Conservation (phyloP, 2,113 vertebrate genomes). For the Camarhynchus parvulus region DNA sequence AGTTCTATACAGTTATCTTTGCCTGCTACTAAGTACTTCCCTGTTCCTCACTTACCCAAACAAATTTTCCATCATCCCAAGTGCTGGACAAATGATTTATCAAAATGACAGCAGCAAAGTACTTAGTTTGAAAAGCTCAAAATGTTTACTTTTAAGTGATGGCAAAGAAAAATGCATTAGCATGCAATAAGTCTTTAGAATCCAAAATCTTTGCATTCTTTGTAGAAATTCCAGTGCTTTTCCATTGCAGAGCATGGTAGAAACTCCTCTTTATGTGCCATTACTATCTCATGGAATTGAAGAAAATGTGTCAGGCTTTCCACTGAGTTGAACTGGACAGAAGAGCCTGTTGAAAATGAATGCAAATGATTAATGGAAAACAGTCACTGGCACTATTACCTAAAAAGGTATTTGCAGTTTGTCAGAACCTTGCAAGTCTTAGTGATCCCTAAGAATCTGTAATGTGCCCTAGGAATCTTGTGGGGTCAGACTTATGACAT, state of each 20-base stretch:
- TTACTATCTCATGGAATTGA: constrained; percentile 72
- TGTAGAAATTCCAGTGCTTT: constrained; percentile 80
- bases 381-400: not conserved
- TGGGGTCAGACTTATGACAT: fast-evolving
- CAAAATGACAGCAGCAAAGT: not conserved
- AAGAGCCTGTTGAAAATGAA: constrained; percentile 70
- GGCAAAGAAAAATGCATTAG: not conserved
- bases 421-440: not conserved
- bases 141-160: not conserved
- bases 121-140: not conserved
- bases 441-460: not conserved
- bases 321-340: not conserved
- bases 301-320: constrained; percentile 59
- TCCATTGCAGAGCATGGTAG: constrained; percentile 81
- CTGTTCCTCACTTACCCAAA: not conserved
- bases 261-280: constrained; percentile 81
- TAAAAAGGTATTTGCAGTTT: not conserved
- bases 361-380: not conserved
- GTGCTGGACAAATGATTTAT: not conserved
- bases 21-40: not conserved
- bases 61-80: not conserved
- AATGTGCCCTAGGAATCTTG: not conserved
- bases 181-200: constrained; percentile 21
- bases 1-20: not conserved
- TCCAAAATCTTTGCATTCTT: constrained; percentile 48